Evolutionary conservation across 2,113 vertebrate genomes (phyloP).

Genomic region (Malurus elegans): DNA sequence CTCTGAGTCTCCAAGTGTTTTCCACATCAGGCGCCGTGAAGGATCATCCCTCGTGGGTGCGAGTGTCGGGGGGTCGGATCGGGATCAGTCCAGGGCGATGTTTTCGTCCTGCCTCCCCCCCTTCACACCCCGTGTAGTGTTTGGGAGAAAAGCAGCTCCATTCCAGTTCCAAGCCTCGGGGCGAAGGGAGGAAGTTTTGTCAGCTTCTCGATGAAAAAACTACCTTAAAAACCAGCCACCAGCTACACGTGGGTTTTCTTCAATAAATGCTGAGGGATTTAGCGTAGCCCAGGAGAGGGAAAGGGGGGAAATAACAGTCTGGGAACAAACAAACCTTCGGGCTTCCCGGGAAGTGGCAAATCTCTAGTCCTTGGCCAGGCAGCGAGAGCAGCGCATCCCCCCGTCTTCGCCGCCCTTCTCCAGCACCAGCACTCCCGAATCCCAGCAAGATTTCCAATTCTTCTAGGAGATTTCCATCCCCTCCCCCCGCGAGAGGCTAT

Average conservation of each 20-base stretch:
- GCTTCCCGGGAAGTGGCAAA: background rate
- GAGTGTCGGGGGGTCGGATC: background rate
- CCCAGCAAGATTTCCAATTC: background rate
- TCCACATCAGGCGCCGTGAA: background rate
- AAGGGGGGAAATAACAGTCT: background rate
- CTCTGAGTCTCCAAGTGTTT: background rate
- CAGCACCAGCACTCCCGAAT: background rate
- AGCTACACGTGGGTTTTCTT: constrained; percentile 28
- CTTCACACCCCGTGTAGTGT: constrained; percentile 25
- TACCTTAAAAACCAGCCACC: background rate
- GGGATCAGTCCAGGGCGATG: background rate
- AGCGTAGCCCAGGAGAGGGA: background rate
- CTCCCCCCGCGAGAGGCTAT: background rate
- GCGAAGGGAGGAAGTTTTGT: background rate
- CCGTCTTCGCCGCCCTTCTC: background rate
- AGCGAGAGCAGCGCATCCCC: background rate
- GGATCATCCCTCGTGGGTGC: constrained; percentile 20
- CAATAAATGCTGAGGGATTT: background rate
- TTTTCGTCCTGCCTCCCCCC: background rate
- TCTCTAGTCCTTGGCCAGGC: constrained; percentile 1
- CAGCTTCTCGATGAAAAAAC: background rate
- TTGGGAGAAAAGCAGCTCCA: constrained; percentile 19
- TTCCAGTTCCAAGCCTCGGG: constrained; percentile 8
- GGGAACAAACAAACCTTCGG: background rate
- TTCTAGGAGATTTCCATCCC: constrained; percentile 15